Conservation (phyloP, 2,888 invertebrate species). For the Acrobasis consociella region DNA sequence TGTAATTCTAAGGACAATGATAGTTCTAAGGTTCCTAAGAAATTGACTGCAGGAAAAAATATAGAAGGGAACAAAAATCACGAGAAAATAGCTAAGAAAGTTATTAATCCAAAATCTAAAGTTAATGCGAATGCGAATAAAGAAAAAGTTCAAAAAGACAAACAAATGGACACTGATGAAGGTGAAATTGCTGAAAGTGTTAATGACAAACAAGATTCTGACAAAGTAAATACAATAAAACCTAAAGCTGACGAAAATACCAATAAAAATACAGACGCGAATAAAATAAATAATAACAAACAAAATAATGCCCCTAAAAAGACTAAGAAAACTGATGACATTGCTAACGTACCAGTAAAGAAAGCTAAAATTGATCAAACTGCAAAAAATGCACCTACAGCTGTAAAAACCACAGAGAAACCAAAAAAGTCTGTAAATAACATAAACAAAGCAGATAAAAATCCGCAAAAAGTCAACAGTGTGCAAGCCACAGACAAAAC, state of each 20-base stretch:
- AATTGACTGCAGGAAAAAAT: neutral
- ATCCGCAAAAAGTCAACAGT: conserved; percentile 6
- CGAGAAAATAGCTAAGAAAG: neutral
- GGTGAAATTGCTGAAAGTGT: neutral
- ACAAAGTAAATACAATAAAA: neutral
- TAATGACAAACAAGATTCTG: neutral
- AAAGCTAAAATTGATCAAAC: conserved; percentile 27
- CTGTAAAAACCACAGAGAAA: conserved; percentile 28
- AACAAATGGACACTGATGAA: neutral
- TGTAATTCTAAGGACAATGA: conserved; percentile 13
- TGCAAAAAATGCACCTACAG: conserved; percentile 21
- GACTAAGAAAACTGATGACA: conserved; percentile 1
- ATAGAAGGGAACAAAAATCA: neutral
- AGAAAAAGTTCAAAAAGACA: neutral
- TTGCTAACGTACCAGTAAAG: conserved; percentile 1
- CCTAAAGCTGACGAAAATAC: neutral
- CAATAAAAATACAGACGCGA: conserved; percentile 26
- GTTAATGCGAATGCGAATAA: conserved; percentile 24
- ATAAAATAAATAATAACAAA: conserved; percentile 28
- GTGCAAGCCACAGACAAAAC: neutral
- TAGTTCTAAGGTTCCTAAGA: neutral
- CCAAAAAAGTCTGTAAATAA: neutral
- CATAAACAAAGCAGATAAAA: neutral
- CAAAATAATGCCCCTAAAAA: neutral
- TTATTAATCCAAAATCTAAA: conserved; percentile 18